These are phyloP conservation scores for Atrina japonica DNA, from an alignment of 2,888 invertebrate genomes.

Conservation along the genomic window DNA sequence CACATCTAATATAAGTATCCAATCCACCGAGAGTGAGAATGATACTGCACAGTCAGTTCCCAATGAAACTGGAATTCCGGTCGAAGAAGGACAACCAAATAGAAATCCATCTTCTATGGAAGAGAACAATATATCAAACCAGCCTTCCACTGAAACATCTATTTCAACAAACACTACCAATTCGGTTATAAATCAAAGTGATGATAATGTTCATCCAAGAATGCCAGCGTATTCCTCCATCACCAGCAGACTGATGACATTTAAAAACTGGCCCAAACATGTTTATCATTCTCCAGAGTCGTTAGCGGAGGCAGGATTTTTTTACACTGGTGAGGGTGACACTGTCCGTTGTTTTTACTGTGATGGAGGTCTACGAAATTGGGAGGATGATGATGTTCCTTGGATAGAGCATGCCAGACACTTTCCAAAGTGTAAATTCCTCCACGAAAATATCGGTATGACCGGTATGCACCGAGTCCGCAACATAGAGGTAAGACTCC, in stretches of 20 bases:
- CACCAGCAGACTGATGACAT: not conserved
- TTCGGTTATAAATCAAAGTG: not conserved
- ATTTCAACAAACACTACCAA: too few relatives aligned
- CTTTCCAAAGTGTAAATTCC: not conserved
- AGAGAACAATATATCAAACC: too few relatives aligned
- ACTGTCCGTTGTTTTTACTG: constrained; percentile 1
- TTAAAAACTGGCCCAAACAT: not conserved
- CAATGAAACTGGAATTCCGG: too few relatives aligned
- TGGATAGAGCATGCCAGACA: constrained; percentile 9
- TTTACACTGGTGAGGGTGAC: not conserved
- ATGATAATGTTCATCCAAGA: not conserved
- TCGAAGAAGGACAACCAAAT: too few relatives aligned
- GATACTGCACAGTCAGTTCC: too few relatives aligned
- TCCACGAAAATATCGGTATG: not conserved
- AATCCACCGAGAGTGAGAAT: not conserved
- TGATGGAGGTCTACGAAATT: not conserved
- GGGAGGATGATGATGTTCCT: constrained; percentile 6
- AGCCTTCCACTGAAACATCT: too few relatives aligned
- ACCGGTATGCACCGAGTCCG: too few relatives aligned
- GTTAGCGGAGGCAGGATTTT: not conserved
- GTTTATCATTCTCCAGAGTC: not conserved
- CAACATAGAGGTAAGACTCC: too few relatives aligned
- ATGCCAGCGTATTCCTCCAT: not conserved
- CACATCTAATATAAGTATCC: not conserved
- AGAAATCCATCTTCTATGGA: too few relatives aligned